Evolutionary conservation across 2,888 invertebrate genomes (phyloP), one percentile per base, ranked within the genome.

Genomic region (Drosophila greeni): DNA sequence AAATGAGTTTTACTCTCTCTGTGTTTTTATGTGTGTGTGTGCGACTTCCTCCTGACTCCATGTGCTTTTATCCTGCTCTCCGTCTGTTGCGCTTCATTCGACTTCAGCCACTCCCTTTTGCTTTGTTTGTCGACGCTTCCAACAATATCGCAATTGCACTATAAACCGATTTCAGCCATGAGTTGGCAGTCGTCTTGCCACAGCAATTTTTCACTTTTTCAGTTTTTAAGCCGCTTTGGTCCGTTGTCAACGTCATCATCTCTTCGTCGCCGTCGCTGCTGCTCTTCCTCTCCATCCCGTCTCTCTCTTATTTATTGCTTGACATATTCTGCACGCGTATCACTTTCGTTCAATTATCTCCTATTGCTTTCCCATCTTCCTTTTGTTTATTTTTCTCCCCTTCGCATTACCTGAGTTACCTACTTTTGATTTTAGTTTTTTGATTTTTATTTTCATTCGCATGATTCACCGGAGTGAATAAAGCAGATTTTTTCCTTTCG

Each of bases 331-430:
- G 54, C 73, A 47, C 43, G 51, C 36, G 48, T 66, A 74, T 76
- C 82, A 80, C 80, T 82, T 80, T 80, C 82, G 73, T 80, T 80
- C 75, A 60, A 52, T 43, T 31, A 49, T 47, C 53, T 53, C 39
- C 26, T 23, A 14, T 48, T 49, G 23, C 42, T 59, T 55, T 62
- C 48, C 57, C 48, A 57, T 54, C 20, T 45, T 45, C 49, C 47
- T 51, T 52, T 36, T 51, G 43, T 51, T 65, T 52, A 43, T 43
- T 57, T 66, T 18, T 40, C 62, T 45, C 31, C 20, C n/a, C 14
- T 51, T 56, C 29, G 37, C 55, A 56, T 37, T 52, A 51, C 55
- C 52, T 23, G 45, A 48, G 40, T 71, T 49, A 60, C 51, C 54
- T 53, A 62, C 64, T 66, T 66, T 54, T 47, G 54, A 73, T 73